Percentiles rank a stretch among this genome's conserved stretches.
These are phyloP conservation scores for Rhabdophis nuchalis DNA, from an alignment of 2,797 vertebrate species.

Conservation along the genomic window DNA sequence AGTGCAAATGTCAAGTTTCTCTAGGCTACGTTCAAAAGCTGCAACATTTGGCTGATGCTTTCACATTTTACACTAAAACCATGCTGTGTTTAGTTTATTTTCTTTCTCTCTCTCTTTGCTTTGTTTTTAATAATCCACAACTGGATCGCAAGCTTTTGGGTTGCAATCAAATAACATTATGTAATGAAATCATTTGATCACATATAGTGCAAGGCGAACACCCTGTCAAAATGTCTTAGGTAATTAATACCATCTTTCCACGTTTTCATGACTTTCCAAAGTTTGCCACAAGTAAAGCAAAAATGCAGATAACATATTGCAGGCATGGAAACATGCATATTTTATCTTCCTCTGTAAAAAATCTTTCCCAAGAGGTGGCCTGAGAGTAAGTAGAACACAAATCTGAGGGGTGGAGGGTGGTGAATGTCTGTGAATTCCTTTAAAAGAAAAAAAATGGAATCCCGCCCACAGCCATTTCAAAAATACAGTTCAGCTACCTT, in stretches of 20 bases:
- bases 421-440: background rate
- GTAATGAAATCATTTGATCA: background rate
- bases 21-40: background rate
- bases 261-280: background rate
- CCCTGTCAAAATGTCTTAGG: background rate
- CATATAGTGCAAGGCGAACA: background rate
- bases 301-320: background rate
- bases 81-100: background rate
- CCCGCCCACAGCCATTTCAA: background rate
- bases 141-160: background rate
- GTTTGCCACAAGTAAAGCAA: background rate
- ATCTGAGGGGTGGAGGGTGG: fast-evolving
- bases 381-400: background rate
- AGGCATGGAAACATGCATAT: background rate
- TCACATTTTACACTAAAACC: background rate
- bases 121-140: background rate
- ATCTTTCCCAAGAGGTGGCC: background rate
- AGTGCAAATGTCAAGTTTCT: background rate
- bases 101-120: background rate
- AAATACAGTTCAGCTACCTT: background rate
- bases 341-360: background rate
- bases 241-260: background rate
- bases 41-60: background rate
- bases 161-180: background rate
- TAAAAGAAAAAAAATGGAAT: background rate